These are phyloP conservation scores for Anolis apletophallus DNA, from an alignment of 2,797 vertebrate genomes.

Conservation along the genomic window DNA sequence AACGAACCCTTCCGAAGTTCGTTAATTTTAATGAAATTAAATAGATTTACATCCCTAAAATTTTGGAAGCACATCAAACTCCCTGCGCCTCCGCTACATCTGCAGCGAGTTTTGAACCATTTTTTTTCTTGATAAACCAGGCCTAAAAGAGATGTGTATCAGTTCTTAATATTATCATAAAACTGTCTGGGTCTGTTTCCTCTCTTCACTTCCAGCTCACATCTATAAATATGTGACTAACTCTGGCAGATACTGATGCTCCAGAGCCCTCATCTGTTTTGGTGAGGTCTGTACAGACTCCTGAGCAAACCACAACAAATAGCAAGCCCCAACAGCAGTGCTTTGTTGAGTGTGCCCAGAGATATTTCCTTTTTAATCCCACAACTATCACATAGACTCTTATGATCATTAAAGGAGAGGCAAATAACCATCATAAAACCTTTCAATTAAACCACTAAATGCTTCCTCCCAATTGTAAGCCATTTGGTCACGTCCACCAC, in stretches of 20 bases:
- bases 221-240: neutral
- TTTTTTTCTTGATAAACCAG: too few species aligned
- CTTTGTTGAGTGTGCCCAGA: neutral
- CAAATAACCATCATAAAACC: slow-evolving; percentile 10
- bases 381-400: neutral
- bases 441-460: slow-evolving; percentile 4
- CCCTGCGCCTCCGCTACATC: too few species aligned
- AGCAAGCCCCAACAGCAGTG: neutral
- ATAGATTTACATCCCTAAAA: too few species aligned
- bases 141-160: too few species aligned
- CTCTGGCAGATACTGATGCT: neutral
- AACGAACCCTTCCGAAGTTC: too few species aligned
- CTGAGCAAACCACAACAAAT: neutral
- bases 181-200: neutral
- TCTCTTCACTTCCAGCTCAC: neutral
- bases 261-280: neutral
- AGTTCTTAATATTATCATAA: neutral
- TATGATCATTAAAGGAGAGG: slow-evolving; percentile 24
- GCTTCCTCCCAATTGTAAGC: slow-evolving; percentile 35
- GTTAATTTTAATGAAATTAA: too few species aligned
- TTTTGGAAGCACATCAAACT: too few species aligned
- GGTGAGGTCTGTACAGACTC: neutral
- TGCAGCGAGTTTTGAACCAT: too few species aligned
- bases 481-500: slow-evolving; percentile 38
- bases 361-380: slow-evolving; percentile 1